Percentiles rank a stretch among this genome's conserved stretches.
phyloP scores from a whole-genome alignment of 1,140 invertebrate species.

The Plectus sambesii region DNA sequence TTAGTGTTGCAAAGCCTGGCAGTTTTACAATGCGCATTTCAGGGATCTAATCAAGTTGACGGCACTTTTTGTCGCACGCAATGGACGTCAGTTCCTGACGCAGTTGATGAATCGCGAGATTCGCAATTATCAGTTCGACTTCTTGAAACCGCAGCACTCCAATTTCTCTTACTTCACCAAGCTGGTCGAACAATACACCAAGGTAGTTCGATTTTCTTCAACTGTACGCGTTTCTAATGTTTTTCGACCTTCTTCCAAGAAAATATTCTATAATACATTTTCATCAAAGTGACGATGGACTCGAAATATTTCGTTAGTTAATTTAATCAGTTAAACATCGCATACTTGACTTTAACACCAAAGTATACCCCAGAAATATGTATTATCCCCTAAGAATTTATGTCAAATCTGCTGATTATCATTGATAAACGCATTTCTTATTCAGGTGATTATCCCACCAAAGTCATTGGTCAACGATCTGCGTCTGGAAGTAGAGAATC shows the following conservation, averaged over 20 bases:
- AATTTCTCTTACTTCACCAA: constrained; percentile 98
- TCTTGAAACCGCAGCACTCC: constrained; percentile 91
- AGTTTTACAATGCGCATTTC: constrained; percentile 46
- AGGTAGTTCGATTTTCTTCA: constrained; percentile 54
- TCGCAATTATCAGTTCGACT: constrained; percentile 97
- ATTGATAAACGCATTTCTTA: too few relatives aligned
- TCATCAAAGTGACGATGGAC: constrained; percentile 65
- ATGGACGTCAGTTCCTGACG: constrained; percentile 92
- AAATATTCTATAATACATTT: constrained; percentile 69
- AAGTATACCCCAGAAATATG: too few relatives aligned
- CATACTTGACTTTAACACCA: too few relatives aligned
- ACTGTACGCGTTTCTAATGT: constrained; percentile 21
- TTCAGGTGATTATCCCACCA: constrained; percentile 36
- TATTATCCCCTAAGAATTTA: too few relatives aligned
- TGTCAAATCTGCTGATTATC: too few relatives aligned
- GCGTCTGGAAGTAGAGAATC: background rate
- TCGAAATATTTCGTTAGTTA: too few relatives aligned
- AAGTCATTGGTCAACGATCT: constrained; percentile 34
- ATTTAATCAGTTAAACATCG: too few relatives aligned
- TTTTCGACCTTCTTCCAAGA: constrained; percentile 68
- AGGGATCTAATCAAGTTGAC: constrained; percentile 95
- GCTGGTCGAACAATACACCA: constrained; percentile 94
- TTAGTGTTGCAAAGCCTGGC: constrained; percentile 1
- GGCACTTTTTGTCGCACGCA: constrained; percentile 94
- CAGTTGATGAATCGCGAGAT: constrained; percentile 97